These are phyloP conservation scores for Steinernema khuongi DNA, from an alignment of 1,140 invertebrate genomes.

Conservation along the genomic window DNA sequence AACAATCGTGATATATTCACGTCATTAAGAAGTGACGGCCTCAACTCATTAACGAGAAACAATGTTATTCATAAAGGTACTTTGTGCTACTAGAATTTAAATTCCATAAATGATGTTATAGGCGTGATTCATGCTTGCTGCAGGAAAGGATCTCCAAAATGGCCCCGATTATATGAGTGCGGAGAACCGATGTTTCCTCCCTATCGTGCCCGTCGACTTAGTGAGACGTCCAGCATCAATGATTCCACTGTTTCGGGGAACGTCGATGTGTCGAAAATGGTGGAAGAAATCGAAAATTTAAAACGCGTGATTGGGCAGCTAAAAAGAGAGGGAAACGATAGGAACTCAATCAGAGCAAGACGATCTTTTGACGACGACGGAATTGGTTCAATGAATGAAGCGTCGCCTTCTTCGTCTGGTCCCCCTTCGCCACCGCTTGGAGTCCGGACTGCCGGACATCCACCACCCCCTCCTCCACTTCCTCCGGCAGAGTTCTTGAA, in stretches of 20 bases:
- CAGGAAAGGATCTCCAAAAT: neutral
- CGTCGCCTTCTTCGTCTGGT: neutral
- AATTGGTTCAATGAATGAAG: neutral
- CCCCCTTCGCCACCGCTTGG: neutral
- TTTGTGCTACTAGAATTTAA: too few relatives aligned
- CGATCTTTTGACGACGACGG: neutral
- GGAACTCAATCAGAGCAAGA: neutral
- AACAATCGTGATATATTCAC: neutral
- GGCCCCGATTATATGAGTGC: neutral
- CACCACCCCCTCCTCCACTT: conserved; percentile 8
- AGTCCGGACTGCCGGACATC: neutral
- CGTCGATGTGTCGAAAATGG: neutral
- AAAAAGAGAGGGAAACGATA: neutral
- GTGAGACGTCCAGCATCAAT: neutral
- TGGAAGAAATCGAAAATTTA: neutral
- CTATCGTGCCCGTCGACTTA: neutral
- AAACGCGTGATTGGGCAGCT: neutral
- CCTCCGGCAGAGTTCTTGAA: neutral
- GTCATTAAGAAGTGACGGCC: neutral
- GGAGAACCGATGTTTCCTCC: neutral
- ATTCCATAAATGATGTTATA: too few relatives aligned
- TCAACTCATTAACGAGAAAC: neutral
- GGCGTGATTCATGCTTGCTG: neutral
- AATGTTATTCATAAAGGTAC: too few relatives aligned
- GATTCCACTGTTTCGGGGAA: neutral